A percentile compares a stretch with the other conserved stretches of the same genome.
Evolutionary conservation across 1,140 invertebrate genomes (phyloP).

Genomic region (Triops longicaudatus): DNA sequence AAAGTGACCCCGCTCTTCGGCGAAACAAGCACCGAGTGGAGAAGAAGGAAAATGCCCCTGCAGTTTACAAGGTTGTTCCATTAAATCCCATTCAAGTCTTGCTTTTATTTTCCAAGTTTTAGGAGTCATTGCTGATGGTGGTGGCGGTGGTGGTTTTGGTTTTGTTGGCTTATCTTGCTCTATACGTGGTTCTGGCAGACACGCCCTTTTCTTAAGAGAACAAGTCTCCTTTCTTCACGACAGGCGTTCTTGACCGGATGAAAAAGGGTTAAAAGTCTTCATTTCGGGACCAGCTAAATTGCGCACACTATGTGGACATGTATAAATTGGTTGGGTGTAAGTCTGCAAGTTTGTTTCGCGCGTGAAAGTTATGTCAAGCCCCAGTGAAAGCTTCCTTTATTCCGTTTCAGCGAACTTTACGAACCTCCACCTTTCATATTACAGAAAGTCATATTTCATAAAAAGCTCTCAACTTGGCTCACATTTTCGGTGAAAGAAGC

Average conservation of each 20-base stretch:
- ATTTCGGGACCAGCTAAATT: background rate
- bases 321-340: background rate
- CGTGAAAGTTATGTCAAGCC: background rate
- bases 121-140: constrained; percentile 29
- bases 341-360: background rate
- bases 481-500: background rate
- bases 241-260: too few species aligned
- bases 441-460: background rate
- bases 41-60: constrained; percentile 25
- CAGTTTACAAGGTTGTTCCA: constrained; percentile 28
- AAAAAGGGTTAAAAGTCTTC: too few species aligned
- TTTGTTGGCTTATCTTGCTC: constrained; percentile 25
- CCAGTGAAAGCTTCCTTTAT: background rate
- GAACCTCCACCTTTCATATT: background rate
- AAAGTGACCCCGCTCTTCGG: constrained; percentile 26
- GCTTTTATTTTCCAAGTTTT: constrained; percentile 13
- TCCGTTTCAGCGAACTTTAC: background rate
- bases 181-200: constrained; percentile 23
- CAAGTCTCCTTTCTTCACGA: too few species aligned
- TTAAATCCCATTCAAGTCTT: background rate
- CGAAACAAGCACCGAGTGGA: constrained; percentile 25
- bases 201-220: background rate
- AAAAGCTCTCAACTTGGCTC: background rate
- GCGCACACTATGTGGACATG: background rate
- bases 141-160: constrained; percentile 24